Conservation (phyloP, 2,888 invertebrate genomes). For the Diloba caeruleocephala region DNA sequence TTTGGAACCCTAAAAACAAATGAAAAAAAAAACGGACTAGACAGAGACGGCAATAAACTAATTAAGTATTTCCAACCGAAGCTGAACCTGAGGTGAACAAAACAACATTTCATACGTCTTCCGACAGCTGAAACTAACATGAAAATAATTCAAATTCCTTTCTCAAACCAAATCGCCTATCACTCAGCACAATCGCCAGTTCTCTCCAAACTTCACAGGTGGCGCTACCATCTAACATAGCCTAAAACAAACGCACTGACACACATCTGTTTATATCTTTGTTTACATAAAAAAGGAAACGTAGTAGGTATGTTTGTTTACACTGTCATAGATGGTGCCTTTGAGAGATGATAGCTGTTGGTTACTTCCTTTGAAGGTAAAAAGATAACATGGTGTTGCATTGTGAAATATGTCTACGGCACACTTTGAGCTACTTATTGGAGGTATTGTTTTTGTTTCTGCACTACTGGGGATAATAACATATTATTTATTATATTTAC, state of each 20-base stretch:
- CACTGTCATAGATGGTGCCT: constrained; percentile 36
- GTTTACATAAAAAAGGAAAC: constrained; percentile 51
- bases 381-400: constrained; percentile 26
- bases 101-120: too few species aligned
- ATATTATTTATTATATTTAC: too few species aligned
- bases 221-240: background rate
- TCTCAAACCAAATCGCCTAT: too few species aligned
- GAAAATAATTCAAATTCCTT: too few species aligned
- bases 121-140: too few species aligned
- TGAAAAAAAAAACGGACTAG: too few species aligned
- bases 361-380: constrained; percentile 40
- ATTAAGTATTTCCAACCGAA: too few species aligned
- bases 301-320: constrained; percentile 48
- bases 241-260: constrained; percentile 16
- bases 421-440: constrained; percentile 14
- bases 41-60: too few species aligned
- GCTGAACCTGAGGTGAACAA: too few species aligned
- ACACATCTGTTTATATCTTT: constrained; percentile 43
- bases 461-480: too few species aligned
- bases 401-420: constrained; percentile 34
- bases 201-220: background rate
- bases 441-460: constrained; percentile 4
- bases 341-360: constrained; percentile 50
- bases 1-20: too few species aligned
- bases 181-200: too few species aligned